phyloP scores from a whole-genome alignment of 1,140 invertebrate species.

The Spodoptera frugiperda region DNA sequence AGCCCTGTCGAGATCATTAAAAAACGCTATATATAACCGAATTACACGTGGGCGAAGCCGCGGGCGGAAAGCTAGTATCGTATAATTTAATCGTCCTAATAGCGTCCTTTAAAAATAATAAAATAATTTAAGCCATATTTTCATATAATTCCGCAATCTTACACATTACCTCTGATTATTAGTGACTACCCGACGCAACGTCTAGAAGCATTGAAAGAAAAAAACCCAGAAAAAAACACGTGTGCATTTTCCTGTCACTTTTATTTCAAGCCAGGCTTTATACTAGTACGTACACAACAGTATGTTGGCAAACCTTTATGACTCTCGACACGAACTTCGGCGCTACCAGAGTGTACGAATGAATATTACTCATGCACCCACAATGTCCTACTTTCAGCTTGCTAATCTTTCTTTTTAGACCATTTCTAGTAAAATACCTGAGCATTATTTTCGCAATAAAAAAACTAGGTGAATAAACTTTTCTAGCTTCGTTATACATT shows the following conservation, averaged over 20 bases:
- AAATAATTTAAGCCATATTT: no score
- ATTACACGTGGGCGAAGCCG: no score
- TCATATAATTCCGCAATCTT: background rate
- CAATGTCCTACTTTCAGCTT: constrained; percentile 29
- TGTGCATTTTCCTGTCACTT: constrained; percentile 32
- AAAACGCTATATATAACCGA: no score
- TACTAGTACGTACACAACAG: background rate
- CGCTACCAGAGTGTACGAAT: background rate
- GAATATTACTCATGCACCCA: constrained; percentile 32
- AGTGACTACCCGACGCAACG: no score
- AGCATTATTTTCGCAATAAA: background rate
- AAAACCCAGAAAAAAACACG: constrained; percentile 19
- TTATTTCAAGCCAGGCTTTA: constrained; percentile 30
- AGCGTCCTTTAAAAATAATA: no score
- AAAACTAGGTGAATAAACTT: constrained; percentile 10
- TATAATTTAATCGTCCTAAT: no score
- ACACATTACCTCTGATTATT: constrained; percentile 9
- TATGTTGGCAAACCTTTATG: constrained; percentile 15
- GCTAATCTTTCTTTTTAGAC: constrained; percentile 34
- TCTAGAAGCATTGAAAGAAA: constrained; percentile 18
- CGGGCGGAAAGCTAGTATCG: no score
- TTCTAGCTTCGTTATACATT: background rate
- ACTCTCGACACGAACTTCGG: constrained; percentile 8
- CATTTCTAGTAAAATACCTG: constrained; percentile 10
- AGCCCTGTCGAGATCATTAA: no score